phyloP scores from a whole-genome alignment of 1,140 invertebrate species.

The Cotesia vestalis region DNA sequence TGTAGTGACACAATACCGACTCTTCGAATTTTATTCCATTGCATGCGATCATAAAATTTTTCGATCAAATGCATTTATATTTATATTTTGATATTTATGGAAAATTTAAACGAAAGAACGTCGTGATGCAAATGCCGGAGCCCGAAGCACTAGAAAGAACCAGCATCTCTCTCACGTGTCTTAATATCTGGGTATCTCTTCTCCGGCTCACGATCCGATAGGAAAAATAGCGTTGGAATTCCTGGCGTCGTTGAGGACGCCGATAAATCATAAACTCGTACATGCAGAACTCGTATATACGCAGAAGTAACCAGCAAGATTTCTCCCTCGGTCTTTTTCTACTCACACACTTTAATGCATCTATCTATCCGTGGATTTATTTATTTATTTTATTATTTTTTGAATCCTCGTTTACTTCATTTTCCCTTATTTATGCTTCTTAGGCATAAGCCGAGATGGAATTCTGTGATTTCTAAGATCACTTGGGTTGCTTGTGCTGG shows the following conservation, averaged over 20 bases:
- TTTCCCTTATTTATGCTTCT: constrained; percentile 13
- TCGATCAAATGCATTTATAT: background rate
- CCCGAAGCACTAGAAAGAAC: background rate
- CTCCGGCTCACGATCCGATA: constrained; percentile 24
- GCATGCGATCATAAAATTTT: background rate
- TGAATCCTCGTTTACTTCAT: constrained; percentile 17
- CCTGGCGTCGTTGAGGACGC: constrained; percentile 39
- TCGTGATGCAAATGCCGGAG: background rate
- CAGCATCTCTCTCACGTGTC: background rate
- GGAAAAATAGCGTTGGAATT: constrained; percentile 41
- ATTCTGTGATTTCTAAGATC: constrained; percentile 11
- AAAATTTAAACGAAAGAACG: background rate
- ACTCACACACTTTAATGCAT: background rate
- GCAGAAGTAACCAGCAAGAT: constrained; percentile 19
- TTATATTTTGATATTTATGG: constrained; percentile 2
- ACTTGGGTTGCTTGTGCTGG: background rate
- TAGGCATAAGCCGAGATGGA: constrained; percentile 16
- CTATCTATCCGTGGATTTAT: background rate
- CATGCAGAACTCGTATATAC: constrained; percentile 37
- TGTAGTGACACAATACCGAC: background rate
- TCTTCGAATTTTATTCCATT: too few species aligned
- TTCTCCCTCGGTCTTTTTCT: background rate
- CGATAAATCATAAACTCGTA: constrained; percentile 48
- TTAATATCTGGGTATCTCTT: background rate
- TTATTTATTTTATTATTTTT: constrained; percentile 28